These are phyloP conservation scores for Ditylenchus weischeri DNA, from an alignment of 2,888 invertebrate genomes.

Conservation along the genomic window DNA sequence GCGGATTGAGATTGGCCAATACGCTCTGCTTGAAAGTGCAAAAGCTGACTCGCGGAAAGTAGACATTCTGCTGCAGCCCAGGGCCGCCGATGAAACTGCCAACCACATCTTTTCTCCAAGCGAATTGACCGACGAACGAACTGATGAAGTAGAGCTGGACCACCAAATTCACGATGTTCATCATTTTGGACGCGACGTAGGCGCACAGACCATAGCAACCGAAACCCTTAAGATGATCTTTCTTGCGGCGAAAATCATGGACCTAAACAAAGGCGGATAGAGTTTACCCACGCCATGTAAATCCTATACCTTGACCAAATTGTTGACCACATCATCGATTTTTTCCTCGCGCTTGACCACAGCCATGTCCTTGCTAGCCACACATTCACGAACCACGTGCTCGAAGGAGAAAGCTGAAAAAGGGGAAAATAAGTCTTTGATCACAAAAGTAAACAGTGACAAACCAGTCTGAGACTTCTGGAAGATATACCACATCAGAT, in stretches of 20 bases:
- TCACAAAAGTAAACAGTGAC: no score
- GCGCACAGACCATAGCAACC: not conserved
- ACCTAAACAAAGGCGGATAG: not conserved
- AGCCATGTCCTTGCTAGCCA: no score
- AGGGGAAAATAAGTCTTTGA: no score
- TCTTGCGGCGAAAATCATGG: not conserved
- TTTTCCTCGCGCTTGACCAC: no score
- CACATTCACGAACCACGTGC: no score
- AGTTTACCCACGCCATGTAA: no score
- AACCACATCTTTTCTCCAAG: no score
- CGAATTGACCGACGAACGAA: conserved; percentile 1
- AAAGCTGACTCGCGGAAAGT: conserved; percentile 42
- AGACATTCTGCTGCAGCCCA: conserved; percentile 18
- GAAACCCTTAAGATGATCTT: not conserved
- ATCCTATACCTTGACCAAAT: no score
- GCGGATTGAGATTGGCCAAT: conserved; percentile 5
- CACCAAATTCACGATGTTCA: conserved; percentile 4
- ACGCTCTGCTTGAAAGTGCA: conserved; percentile 33
- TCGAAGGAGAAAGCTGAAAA: no score
- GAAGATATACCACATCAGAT: conserved; percentile 3
- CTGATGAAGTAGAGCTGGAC: conserved; percentile 3
- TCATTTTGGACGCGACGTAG: not conserved
- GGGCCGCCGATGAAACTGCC: no score
- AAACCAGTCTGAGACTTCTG: no score
- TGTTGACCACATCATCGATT: no score